These are phyloP conservation scores for Sarcophaga subvicina DNA, from an alignment of 2,888 invertebrate genomes.

Conservation along the genomic window DNA sequence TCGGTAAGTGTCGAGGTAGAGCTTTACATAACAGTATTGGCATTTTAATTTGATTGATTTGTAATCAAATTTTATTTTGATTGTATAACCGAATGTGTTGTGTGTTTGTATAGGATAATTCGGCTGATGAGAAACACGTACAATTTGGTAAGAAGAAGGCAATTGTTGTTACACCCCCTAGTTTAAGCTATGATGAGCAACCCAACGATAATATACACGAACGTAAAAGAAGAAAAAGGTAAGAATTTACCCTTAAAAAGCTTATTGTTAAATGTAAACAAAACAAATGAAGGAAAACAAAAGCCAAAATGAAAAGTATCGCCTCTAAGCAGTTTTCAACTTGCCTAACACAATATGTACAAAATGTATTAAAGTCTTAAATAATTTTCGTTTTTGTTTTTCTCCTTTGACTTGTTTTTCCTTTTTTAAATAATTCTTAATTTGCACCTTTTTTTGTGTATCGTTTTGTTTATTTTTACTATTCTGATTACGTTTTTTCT, in stretches of 20 bases:
- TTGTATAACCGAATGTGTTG: constrained; percentile 6
- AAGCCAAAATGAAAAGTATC: not conserved
- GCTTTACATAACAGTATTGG: not conserved
- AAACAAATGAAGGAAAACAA: not conserved
- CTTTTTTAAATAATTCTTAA: not conserved
- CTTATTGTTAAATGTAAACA: not conserved
- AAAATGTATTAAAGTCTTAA: too few species aligned
- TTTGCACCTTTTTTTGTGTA: not conserved
- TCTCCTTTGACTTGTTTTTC: not conserved
- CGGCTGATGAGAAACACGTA: constrained; percentile 82
- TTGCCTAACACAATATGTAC: not conserved
- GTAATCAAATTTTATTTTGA: not conserved
- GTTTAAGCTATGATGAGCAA: constrained; percentile 79
- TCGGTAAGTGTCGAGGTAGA: constrained; percentile 73
- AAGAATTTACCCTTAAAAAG: constrained; percentile 21
- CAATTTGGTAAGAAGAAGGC: constrained; percentile 82
- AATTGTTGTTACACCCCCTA: constrained; percentile 80
- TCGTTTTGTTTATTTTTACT: constrained; percentile 23
- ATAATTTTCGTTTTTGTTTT: too few species aligned
- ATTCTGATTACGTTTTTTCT: not conserved
- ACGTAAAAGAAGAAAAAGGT: constrained; percentile 83
- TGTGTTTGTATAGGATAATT: constrained; percentile 76
- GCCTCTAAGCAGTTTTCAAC: not conserved
- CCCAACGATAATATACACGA: constrained; percentile 81
- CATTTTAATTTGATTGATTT: constrained; percentile 6